Evolutionary conservation across 2,113 vertebrate genomes (phyloP).

Genomic region (Chloropsis hardwickii): DNA sequence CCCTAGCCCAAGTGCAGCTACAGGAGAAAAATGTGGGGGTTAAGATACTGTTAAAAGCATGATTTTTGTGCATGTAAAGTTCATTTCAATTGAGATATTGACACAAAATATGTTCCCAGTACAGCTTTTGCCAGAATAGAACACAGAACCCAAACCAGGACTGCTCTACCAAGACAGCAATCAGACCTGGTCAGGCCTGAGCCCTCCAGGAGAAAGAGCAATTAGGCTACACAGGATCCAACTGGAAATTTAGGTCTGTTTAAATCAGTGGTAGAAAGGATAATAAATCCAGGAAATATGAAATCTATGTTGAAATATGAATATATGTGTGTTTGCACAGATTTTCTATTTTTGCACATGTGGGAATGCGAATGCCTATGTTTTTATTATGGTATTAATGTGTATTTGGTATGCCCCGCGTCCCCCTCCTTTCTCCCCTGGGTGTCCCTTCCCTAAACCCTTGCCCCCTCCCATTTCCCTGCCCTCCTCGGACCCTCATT

Average conservation of each 20-base stretch:
- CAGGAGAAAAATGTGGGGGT: neutral
- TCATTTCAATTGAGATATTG: neutral
- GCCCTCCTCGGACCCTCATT: too few species aligned
- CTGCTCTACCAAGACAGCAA: neutral
- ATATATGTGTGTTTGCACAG: neutral
- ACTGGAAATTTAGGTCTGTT: neutral
- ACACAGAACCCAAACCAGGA: neutral
- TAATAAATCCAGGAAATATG: neutral
- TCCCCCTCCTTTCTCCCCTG: too few species aligned
- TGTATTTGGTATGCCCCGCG: too few species aligned
- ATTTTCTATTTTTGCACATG: neutral
- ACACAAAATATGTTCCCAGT: neutral
- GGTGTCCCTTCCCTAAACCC: too few species aligned
- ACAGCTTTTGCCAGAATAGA: neutral
- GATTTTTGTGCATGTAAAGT: neutral
- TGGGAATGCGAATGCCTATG: too few species aligned
- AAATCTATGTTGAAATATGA: neutral
- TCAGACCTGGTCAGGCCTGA: neutral
- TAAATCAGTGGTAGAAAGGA: neutral
- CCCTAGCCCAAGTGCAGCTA: neutral
- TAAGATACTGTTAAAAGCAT: neutral
- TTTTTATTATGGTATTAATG: too few species aligned
- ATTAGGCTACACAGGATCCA: neutral
- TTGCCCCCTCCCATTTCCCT: too few species aligned
- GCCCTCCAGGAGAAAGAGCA: neutral